Evolutionary conservation across 2,113 vertebrate species (phyloP).

Genomic region (Emydura subglobosa): DNA sequence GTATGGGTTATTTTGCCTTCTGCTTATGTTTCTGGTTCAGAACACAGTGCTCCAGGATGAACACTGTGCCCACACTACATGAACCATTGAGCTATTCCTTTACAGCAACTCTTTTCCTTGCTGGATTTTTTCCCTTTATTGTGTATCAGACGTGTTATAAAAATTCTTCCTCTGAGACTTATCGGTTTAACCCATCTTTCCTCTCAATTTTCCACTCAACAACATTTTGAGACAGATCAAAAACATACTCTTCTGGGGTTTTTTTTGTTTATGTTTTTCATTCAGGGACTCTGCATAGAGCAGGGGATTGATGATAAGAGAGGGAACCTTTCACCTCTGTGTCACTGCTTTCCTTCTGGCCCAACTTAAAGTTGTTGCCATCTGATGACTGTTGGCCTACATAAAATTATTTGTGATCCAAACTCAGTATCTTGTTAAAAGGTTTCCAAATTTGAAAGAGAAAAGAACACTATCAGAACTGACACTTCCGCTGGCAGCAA

Average conservation of each 20-base stretch:
- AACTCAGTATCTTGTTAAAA: neutral
- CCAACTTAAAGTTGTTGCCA: accelerated
- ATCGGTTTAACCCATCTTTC: neutral
- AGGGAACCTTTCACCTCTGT: accelerated
- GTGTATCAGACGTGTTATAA: neutral
- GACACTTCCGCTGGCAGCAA: neutral
- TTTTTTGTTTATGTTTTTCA: neutral
- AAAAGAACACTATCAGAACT: neutral
- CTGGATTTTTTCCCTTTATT: neutral
- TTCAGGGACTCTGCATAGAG: neutral
- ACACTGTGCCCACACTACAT: neutral
- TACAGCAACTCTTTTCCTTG: neutral
- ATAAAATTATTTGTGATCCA: accelerated
- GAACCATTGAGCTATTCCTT: neutral
- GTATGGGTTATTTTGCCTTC: neutral
- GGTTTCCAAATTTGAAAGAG: neutral
- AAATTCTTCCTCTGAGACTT: neutral
- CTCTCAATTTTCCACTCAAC: neutral
- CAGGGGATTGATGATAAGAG: neutral
- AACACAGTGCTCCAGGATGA: neutral
- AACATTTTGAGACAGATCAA: neutral
- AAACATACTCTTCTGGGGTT: neutral
- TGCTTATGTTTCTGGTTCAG: neutral
- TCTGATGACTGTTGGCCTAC: neutral
- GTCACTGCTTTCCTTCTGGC: neutral